Evolutionary conservation across 2,797 vertebrate species (phyloP).

Genomic region (Rhabdophis nuchalis): DNA sequence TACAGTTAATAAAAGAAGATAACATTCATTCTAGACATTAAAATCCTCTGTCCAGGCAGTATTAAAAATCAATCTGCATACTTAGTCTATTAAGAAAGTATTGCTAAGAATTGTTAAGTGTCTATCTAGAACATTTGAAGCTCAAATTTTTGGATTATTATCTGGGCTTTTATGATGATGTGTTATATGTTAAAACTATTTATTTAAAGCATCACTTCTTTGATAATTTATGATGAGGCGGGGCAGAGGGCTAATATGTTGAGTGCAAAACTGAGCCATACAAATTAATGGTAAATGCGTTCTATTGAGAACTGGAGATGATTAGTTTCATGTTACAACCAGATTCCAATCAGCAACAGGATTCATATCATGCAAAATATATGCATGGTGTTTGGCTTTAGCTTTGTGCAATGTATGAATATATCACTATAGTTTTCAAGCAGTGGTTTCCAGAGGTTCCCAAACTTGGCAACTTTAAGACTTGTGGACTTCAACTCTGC

Average conservation of each 20-base stretch:
- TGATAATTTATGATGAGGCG: background rate
- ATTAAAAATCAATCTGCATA: background rate
- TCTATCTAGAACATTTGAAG: background rate
- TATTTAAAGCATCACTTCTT: background rate
- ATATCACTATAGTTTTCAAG: background rate
- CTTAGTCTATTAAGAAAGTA: background rate
- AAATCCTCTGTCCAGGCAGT: background rate
- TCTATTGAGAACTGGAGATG: background rate
- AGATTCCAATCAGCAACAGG: background rate
- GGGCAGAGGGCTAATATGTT: background rate
- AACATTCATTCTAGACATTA: background rate
- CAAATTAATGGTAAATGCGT: background rate
- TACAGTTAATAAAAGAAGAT: background rate
- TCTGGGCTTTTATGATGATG: background rate
- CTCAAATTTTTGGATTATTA: background rate
- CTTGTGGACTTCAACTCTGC: too few species aligned
- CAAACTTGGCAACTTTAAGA: too few species aligned
- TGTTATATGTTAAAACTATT: background rate
- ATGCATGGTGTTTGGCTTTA: background rate
- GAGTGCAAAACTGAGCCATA: background rate
- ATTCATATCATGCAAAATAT: background rate
- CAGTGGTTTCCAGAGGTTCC: too few species aligned
- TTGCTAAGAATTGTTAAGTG: background rate
- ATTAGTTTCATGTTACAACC: background rate
- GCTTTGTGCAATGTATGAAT: background rate